Base-by-base conservation (phyloP, 2,888 invertebrate genomes). In the Cordylochernes scorpioides region DNA sequence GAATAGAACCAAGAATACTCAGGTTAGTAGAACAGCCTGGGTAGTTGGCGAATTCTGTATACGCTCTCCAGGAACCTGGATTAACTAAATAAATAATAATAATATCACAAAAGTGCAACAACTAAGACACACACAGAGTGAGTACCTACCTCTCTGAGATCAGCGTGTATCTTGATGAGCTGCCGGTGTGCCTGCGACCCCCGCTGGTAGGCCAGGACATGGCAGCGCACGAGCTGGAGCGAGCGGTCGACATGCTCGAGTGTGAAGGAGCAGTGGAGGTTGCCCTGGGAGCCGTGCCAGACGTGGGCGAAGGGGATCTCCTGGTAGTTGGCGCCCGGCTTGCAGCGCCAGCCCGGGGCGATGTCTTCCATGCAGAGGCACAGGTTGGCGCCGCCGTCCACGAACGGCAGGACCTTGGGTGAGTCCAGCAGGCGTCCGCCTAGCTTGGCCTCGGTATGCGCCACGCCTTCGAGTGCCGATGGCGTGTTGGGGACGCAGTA, bases 401-500 rank as follows among this genome's bases (percentile, higher is more conserved):
- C 75, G 55, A 84, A 80, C 44, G 68, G 63, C 46, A 91, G 65
- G 21, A 70, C 68, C 48, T 77, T 69, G 4, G 88, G 78, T 49
- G 82, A 80, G 52, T 84, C 82, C 43, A 91, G 59, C 33, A 86
- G 60, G 35, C 67, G 66, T 5, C 82, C 82, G 5, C 86, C 80
- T 27, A 75, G 60, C 34, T 58, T 54, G 34, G 56, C 54, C 44
- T 64, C 64, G 34, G 59, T 54, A 42, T 58, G 57, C 36, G 58
- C 50, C 18, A 63, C 61, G 31, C 59, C 57, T 61, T 62, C 47
- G 49, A 78, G 65, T 16, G 82, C 77, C 43, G 78, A 78, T 30
- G 74, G 72, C 6, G 82, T 84, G 50, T 94, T 88, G 48, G 84
- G 82, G 32, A 91, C 65, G 29, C 82, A 74, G 53, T 91, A 86